These are phyloP conservation scores for Magallana ariakensis DNA, from an alignment of 1,140 invertebrate genomes.

Conservation along the genomic window DNA sequence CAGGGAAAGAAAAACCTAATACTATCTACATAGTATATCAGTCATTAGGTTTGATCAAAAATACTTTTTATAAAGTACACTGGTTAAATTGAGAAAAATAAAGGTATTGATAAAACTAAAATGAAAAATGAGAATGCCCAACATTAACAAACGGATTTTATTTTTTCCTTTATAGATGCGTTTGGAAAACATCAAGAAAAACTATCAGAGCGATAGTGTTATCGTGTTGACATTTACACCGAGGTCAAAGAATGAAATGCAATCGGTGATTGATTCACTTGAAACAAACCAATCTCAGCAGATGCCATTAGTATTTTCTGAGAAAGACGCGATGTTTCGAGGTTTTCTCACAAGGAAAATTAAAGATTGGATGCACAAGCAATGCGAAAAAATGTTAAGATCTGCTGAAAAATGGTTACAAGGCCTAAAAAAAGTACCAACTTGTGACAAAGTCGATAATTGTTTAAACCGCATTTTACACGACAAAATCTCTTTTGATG, in stretches of 20 bases:
- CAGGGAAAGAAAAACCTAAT: too few relatives aligned
- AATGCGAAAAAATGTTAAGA: background rate
- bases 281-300: background rate
- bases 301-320: background rate
- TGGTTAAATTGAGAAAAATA: too few relatives aligned
- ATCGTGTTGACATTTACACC: background rate
- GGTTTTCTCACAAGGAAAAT: slow-evolving; percentile 3
- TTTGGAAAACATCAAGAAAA: too few relatives aligned
- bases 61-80: too few relatives aligned
- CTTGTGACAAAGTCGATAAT: background rate
- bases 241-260: background rate
- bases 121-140: too few relatives aligned
- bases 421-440: background rate
- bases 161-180: too few relatives aligned
- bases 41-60: too few relatives aligned
- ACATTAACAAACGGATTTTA: too few relatives aligned
- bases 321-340: background rate
- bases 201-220: too few relatives aligned
- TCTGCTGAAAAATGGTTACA: background rate
- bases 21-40: too few relatives aligned
- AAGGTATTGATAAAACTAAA: too few relatives aligned
- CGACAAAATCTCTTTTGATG: background rate
- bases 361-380: background rate
- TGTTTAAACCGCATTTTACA: background rate
- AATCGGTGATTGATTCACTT: background rate